A percentile compares a stretch with the other conserved stretches of the same genome.
Conservation (phyloP, 2,797 vertebrate species). For the Melanotaenia boesemani region DNA sequence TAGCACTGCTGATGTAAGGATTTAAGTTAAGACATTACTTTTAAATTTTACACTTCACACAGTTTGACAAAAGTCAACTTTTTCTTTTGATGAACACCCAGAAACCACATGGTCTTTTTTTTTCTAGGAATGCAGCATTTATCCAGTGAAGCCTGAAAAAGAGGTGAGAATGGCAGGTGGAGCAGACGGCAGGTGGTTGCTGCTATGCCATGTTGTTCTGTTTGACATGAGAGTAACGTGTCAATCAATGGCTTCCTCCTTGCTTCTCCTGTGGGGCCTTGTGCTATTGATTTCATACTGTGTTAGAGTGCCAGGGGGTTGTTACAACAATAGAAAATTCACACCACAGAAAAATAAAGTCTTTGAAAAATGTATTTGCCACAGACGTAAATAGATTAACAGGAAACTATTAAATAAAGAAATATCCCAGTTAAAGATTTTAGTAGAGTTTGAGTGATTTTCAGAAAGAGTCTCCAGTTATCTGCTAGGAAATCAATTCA, state of each 20-base stretch:
- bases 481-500: constrained; percentile 20
- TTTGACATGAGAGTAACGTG: constrained; percentile 80
- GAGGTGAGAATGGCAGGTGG: constrained; percentile 74
- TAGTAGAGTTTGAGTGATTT: constrained; percentile 9
- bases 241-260: constrained; percentile 84
- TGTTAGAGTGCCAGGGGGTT: constrained; percentile 77
- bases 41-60: constrained; percentile 54
- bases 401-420: constrained; percentile 20
- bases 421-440: constrained; percentile 23
- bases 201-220: constrained; percentile 76
- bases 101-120: constrained; percentile 1
- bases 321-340: constrained; percentile 69
- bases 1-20: constrained; percentile 38
- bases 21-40: constrained; percentile 58
- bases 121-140: constrained; percentile 18
- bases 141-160: constrained; percentile 22
- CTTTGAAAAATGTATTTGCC: constrained; percentile 23
- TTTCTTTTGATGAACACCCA: constrained; percentile 12
- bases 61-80: background rate
- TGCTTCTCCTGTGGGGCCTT: constrained; percentile 74
- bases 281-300: constrained; percentile 81
- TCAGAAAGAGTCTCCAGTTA: constrained; percentile 27
- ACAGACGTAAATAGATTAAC: constrained; percentile 32
- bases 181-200: constrained; percentile 75
- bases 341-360: constrained; percentile 53